These are phyloP conservation scores for Cossypha dichroa DNA, from an alignment of 2,797 vertebrate genomes.

Conservation along the genomic window DNA sequence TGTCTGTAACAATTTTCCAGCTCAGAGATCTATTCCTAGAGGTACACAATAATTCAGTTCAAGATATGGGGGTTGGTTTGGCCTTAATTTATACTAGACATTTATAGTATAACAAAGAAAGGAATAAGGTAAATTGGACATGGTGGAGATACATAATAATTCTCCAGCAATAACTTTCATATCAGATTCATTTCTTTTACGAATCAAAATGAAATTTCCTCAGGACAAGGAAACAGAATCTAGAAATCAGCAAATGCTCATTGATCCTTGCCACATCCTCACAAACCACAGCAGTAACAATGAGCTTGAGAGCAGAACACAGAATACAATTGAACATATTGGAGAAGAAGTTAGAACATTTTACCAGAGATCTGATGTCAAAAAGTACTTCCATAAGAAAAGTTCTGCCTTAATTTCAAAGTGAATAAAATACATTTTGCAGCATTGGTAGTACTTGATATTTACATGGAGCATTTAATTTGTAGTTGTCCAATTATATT, in stretches of 20 bases:
- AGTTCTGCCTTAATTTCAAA: not conserved
- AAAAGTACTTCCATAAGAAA: not conserved
- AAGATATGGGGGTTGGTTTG: not conserved
- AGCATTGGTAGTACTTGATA: not conserved
- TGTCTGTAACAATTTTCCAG: not conserved
- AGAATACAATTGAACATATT: not conserved
- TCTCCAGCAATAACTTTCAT: accelerated
- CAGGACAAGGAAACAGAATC: not conserved
- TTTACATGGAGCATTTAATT: not conserved
- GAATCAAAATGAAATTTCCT: not conserved
- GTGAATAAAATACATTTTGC: not conserved
- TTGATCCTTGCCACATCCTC: not conserved
- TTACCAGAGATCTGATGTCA: not conserved
- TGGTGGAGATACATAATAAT: not conserved
- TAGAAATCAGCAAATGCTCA: not conserved
- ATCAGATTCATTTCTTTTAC: not conserved
- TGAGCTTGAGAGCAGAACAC: not conserved
- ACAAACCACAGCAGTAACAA: not conserved
- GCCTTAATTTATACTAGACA: not conserved
- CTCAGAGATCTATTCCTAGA: not conserved
- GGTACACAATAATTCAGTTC: not conserved
- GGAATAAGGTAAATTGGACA: not conserved
- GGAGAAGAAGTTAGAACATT: not conserved
- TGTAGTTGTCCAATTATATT: not conserved
- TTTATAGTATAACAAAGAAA: not conserved